A percentile compares a stretch with the other conserved stretches of the same genome.
Conservation (phyloP, 2,888 invertebrate genomes). For the Seladonia tumulorum region DNA sequence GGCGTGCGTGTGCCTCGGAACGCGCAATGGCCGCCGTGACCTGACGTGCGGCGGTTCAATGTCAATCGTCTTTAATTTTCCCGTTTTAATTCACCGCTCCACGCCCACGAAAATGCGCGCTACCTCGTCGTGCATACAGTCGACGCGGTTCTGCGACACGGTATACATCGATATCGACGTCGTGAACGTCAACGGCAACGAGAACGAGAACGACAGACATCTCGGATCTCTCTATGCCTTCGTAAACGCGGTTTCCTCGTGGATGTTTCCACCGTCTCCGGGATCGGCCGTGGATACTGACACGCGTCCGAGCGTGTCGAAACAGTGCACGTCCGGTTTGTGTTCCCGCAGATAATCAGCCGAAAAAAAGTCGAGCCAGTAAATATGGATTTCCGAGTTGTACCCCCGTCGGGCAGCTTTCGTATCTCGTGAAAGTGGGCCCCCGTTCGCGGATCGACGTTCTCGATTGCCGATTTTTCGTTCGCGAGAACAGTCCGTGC, state of each 20-base stretch:
- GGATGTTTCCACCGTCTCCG: constrained; percentile 30
- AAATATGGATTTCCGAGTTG: constrained; percentile 26
- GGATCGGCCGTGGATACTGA: constrained; percentile 39
- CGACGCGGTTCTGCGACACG: constrained; percentile 55
- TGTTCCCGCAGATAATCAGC: background rate
- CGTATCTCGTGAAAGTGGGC: constrained; percentile 55
- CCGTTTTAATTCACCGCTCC: constrained; percentile 65
- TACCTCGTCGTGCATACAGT: constrained; percentile 60
- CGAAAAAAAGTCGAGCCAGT: constrained; percentile 25
- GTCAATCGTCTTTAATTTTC: constrained; percentile 77
- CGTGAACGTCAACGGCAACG: background rate
- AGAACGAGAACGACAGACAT: background rate
- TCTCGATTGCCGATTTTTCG: constrained; percentile 43
- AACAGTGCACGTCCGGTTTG: background rate
- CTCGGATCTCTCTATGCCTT: background rate
- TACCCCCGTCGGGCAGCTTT: constrained; percentile 39
- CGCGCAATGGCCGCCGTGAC: constrained; percentile 80
- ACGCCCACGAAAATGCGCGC: constrained; percentile 70
- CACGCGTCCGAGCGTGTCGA: constrained; percentile 56
- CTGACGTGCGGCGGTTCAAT: constrained; percentile 69
- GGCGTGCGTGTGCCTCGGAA: constrained; percentile 62
- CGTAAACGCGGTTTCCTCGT: constrained; percentile 15
- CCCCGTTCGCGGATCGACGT: constrained; percentile 29
- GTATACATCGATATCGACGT: constrained; percentile 35
- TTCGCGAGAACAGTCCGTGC: constrained; percentile 34